Conservation (phyloP, 2,888 invertebrate genomes). For the Macroteleia sp. region DNA sequence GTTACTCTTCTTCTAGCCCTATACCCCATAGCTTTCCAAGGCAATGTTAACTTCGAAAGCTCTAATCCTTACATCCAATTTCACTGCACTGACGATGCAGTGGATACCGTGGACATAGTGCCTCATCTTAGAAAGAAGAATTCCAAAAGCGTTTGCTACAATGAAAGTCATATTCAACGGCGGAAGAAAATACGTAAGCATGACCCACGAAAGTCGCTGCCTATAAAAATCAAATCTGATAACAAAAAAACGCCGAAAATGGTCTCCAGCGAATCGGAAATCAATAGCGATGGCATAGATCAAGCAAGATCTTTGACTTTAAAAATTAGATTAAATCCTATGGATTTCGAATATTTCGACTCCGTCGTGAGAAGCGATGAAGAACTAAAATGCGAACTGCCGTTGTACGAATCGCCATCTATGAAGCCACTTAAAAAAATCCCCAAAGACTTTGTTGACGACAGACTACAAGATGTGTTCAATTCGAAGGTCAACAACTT, state of each 20-base stretch:
- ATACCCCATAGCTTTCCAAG: conserved; percentile 81
- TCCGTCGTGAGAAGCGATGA: conserved; percentile 84
- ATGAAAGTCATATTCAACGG: conserved; percentile 32
- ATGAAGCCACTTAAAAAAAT: conserved; percentile 80
- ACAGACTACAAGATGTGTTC: conserved; percentile 85
- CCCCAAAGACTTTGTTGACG: conserved; percentile 85
- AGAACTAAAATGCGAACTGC: conserved; percentile 83
- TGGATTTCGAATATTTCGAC: conserved; percentile 87
- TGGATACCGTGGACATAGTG: conserved; percentile 78
- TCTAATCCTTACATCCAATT: conserved; percentile 76
- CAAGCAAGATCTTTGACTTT: conserved; percentile 85
- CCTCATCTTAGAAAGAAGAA: conserved; percentile 72
- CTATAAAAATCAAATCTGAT: conserved; percentile 37
- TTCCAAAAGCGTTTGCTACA: conserved; percentile 59
- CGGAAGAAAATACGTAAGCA: conserved; percentile 38
- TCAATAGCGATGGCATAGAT: conserved; percentile 83
- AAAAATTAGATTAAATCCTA: conserved; percentile 86
- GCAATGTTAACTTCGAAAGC: conserved; percentile 9
- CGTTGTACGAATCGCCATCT: conserved; percentile 82
- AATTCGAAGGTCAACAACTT: conserved; percentile 85
- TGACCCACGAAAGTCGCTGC: conserved; percentile 24
- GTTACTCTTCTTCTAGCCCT: conserved; percentile 87
- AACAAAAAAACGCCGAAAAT: conserved; percentile 56
- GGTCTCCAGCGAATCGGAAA: conserved; percentile 80
- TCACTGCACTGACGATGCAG: conserved; percentile 76